These are phyloP conservation scores for Pandemis heparana DNA, from an alignment of 2,888 invertebrate genomes.

Conservation along the genomic window DNA sequence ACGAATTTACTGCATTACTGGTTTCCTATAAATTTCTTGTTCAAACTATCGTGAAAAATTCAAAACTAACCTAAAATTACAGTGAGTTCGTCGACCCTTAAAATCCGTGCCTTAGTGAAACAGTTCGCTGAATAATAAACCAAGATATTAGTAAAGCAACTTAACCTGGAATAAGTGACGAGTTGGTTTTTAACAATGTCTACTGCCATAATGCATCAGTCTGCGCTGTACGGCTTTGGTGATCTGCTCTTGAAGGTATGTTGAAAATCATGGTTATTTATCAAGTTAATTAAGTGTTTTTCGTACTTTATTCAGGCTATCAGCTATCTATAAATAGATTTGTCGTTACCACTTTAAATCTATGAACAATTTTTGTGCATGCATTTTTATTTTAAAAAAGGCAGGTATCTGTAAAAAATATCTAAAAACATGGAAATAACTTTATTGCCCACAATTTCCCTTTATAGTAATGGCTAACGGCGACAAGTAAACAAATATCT, in stretches of 20 bases:
- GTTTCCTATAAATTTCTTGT: constrained; percentile 72
- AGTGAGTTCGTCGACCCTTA: constrained; percentile 76
- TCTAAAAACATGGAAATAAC: not conserved
- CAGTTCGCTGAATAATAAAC: constrained; percentile 71
- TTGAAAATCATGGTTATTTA: constrained; percentile 43
- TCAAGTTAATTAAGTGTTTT: not conserved
- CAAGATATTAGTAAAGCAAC: constrained; percentile 59
- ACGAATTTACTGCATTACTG: constrained; percentile 72
- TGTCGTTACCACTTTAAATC: not conserved
- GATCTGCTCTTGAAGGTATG: constrained; percentile 90
- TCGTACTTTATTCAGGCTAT: constrained; percentile 18
- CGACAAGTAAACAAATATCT: not conserved
- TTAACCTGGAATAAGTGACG: constrained; percentile 80
- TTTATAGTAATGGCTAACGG: not conserved
- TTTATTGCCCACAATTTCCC: not conserved
- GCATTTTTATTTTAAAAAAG: not conserved
- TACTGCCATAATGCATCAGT: constrained; percentile 91
- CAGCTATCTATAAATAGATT: not conserved
- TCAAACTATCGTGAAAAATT: constrained; percentile 70
- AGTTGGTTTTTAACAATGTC: constrained; percentile 87
- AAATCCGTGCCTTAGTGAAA: constrained; percentile 80
- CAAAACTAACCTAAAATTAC: constrained; percentile 70
- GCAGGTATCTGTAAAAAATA: not conserved
- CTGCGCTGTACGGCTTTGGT: constrained; percentile 91
- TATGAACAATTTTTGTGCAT: not conserved